A percentile compares a stretch with the other conserved stretches of the same genome.
These are phyloP conservation scores for Proterorhinus semilunaris DNA, from an alignment of 2,113 vertebrate genomes.

Conservation along the genomic window DNA sequence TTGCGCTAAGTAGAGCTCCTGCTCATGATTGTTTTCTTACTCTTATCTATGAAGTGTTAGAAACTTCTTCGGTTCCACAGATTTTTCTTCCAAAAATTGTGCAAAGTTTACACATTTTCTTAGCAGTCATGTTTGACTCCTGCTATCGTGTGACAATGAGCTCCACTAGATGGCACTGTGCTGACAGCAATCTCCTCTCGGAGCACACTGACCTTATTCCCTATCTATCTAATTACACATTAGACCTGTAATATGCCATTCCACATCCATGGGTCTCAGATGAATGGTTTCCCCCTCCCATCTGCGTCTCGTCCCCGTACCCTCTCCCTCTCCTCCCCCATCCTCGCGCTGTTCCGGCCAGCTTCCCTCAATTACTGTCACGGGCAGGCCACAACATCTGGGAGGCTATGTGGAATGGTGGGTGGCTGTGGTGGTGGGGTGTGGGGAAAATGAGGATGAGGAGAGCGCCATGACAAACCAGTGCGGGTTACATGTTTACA, in stretches of 20 bases:
- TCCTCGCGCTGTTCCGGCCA: constrained; percentile 72
- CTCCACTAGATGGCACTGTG: constrained; percentile 72
- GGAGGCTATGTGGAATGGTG: constrained; percentile 39
- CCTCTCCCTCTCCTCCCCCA: constrained; percentile 46
- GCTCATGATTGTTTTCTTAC: not conserved
- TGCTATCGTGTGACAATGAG: not conserved
- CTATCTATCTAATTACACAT: constrained; percentile 81
- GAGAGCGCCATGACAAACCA: constrained; percentile 57
- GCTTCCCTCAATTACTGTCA: constrained; percentile 80
- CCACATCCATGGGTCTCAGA: constrained; percentile 76
- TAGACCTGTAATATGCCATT: constrained; percentile 80
- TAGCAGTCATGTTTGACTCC: not conserved
- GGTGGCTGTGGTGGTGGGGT: constrained; percentile 4
- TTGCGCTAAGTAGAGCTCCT: not conserved
- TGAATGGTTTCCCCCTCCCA: constrained; percentile 69
- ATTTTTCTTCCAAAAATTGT: not conserved
- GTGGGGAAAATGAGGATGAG: constrained; percentile 39
- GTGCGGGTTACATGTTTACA: constrained; percentile 58
- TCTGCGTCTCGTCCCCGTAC: constrained; percentile 57
- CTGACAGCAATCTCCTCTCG: constrained; percentile 45
- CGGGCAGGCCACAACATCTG: constrained; percentile 64
- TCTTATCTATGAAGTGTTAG: not conserved
- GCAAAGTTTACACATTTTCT: not conserved
- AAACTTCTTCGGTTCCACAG: not conserved
- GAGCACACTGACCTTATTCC: constrained; percentile 72